phyloP scores from a whole-genome alignment of 2,888 invertebrate genomes.

The Luperina testacea region DNA sequence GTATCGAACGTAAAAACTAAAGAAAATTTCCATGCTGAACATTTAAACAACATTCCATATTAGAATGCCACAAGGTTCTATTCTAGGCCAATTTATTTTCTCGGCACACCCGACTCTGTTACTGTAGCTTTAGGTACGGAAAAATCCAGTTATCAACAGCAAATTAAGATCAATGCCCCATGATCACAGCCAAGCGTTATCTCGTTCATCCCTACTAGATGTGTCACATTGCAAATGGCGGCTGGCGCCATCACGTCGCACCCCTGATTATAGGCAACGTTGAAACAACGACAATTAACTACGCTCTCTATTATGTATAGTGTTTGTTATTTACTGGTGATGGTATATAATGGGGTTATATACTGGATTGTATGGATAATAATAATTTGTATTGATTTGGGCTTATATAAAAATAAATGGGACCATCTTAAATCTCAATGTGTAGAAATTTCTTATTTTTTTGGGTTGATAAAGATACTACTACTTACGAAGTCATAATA shows the following conservation, averaged over 20 bases:
- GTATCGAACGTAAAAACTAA: neutral
- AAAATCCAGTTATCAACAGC: constrained; percentile 63
- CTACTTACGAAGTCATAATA: neutral
- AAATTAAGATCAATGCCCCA: constrained; percentile 65
- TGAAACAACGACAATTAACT: constrained; percentile 67
- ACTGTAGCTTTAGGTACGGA: constrained; percentile 38
- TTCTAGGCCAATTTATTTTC: constrained; percentile 28
- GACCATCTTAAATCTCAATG: neutral
- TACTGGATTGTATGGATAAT: constrained; percentile 9
- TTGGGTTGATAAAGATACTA: neutral
- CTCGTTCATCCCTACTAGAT: constrained; percentile 63
- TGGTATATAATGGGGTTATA: constrained; percentile 29
- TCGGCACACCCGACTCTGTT: neutral
- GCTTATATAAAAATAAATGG: neutral
- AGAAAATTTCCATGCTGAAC: neutral
- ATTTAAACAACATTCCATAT: constrained; percentile 2
- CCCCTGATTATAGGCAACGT: constrained; percentile 70
- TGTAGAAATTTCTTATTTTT: neutral
- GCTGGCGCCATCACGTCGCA: constrained; percentile 70
- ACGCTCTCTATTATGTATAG: constrained; percentile 43
- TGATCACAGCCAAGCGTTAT: constrained; percentile 58
- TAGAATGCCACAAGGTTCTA: constrained; percentile 29
- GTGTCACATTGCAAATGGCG: constrained; percentile 64
- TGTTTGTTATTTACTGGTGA: constrained; percentile 40
- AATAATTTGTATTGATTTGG: neutral